Evolutionary conservation across 1,140 invertebrate species (phyloP).

Genomic region (Apis laboriosa): DNA sequence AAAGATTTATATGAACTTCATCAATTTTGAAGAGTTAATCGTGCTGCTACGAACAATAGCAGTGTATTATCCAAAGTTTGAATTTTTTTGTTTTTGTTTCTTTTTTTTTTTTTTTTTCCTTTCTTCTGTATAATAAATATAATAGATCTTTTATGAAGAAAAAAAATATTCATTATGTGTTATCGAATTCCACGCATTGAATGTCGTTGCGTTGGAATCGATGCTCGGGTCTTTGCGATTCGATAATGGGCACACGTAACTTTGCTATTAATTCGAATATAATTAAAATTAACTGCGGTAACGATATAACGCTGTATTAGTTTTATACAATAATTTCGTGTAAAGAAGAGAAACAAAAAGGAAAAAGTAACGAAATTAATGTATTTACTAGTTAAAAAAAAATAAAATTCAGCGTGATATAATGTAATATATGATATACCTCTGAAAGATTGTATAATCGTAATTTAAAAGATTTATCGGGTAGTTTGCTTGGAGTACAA

Average conservation of each 20-base stretch:
- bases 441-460: neutral
- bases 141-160: conserved; percentile 34
- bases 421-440: neutral
- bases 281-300: conserved; percentile 18
- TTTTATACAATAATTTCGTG: conserved; percentile 43
- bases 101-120: neutral
- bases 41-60: conserved; percentile 15
- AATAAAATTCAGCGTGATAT: conserved; percentile 7
- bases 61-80: conserved; percentile 64
- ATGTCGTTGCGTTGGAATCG: neutral
- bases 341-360: neutral
- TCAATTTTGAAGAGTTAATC: conserved; percentile 29
- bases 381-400: neutral
- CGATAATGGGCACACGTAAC: conserved; percentile 24
- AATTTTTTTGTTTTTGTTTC: conserved; percentile 26
- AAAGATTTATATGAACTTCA: conserved; percentile 12
- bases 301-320: conserved; percentile 9
- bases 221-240: conserved; percentile 33
- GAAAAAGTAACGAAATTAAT: neutral
- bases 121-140: conserved; percentile 35
- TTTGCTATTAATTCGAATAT: conserved; percentile 18
- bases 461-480: conserved; percentile 2
- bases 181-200: conserved; percentile 14
- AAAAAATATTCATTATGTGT: conserved; percentile 1
- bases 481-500: conserved; percentile 21